These are phyloP conservation scores for Peromyscus attwateri DNA, from an alignment of 2,797 vertebrate species.

Conservation along the genomic window DNA sequence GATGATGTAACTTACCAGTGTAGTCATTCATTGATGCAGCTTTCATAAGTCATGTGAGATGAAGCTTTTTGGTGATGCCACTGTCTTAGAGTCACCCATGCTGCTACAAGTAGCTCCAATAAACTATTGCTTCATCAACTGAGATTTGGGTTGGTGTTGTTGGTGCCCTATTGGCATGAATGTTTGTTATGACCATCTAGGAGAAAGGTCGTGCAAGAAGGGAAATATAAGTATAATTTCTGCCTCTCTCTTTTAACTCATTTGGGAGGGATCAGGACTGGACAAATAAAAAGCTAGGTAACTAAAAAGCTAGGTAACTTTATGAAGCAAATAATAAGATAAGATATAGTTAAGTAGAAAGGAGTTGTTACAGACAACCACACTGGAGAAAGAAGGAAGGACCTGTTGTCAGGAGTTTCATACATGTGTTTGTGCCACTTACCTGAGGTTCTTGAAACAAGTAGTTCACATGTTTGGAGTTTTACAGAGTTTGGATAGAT, in stretches of 20 bases:
- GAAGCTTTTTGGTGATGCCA: neutral
- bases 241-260: neutral
- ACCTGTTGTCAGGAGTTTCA: neutral
- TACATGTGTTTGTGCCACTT: neutral
- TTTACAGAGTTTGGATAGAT: neutral
- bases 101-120: neutral
- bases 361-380: neutral
- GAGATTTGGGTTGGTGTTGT: neutral
- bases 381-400: neutral
- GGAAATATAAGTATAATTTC: slow-evolving; percentile 3
- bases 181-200: neutral
- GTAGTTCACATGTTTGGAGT: neutral
- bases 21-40: neutral
- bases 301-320: neutral
- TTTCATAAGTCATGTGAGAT: neutral
- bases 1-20: neutral
- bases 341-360: neutral
- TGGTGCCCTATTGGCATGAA: neutral
- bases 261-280: neutral
- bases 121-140: neutral
- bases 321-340: neutral
- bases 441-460: neutral
- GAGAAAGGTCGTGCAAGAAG: neutral
- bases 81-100: neutral
- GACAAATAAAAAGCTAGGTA: neutral